These are phyloP conservation scores for Arctocebus calabarensis DNA, from an alignment of 2,797 vertebrate species.

Conservation along the genomic window DNA sequence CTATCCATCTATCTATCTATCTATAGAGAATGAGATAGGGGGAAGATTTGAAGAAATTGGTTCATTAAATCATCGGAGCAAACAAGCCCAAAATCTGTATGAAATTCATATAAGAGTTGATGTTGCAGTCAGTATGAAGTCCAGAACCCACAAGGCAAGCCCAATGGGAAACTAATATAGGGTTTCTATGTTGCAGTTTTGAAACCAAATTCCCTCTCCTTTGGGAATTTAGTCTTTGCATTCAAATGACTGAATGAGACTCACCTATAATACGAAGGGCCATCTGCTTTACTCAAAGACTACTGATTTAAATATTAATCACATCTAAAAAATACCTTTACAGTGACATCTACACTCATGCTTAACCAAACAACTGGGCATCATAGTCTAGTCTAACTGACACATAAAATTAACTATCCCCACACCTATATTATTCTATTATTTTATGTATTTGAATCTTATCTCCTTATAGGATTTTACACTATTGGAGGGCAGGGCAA, in stretches of 20 bases:
- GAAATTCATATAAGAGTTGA: background rate
- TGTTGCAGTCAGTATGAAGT: background rate
- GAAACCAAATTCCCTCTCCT: background rate
- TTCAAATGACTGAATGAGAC: background rate
- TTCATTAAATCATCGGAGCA: background rate
- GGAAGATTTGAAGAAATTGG: background rate
- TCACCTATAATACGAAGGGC: background rate
- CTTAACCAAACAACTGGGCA: background rate
- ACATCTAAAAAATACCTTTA: background rate
- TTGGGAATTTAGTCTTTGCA: background rate
- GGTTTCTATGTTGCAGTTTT: background rate
- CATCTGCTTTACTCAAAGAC: background rate
- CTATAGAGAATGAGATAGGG: background rate
- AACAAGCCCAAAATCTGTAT: background rate
- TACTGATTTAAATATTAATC: background rate
- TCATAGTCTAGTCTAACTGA: background rate
- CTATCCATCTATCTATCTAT: background rate
- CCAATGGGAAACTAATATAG: background rate
- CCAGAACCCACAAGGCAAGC: background rate
- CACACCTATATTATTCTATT: background rate
- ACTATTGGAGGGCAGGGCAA: background rate
- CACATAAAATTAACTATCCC: background rate
- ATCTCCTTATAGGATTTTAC: background rate
- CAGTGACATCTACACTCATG: background rate
- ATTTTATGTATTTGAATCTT: background rate